Evolutionary conservation across 2,797 vertebrate species (phyloP), one percentile per base, ranked within the genome.

Genomic region (Cephalopachus bancanus): DNA sequence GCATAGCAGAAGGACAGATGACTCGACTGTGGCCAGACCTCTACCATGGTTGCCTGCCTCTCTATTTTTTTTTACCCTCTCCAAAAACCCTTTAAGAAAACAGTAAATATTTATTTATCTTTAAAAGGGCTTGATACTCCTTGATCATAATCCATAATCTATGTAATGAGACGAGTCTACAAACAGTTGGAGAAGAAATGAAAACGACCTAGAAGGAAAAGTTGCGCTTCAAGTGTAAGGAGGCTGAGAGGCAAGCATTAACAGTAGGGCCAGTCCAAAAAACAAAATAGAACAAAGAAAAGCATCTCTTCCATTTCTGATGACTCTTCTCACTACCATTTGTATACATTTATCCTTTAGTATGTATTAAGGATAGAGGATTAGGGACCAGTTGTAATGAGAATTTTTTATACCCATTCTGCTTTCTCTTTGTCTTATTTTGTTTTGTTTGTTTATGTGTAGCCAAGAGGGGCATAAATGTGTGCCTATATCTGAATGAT

Each of bases 401-500:
- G 44, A 71, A 67, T 86, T 86, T 89, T 19, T 91, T 74, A 37
- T 4, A 30, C 9, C 12, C 7, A 44, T 67, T 44, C 33, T 85
- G 3, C 28, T 92, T 89, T 92, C 30, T 90, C 44, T 95, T 37
- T 71, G 30, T 76, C 78, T 83, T 87, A 11, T 55, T 94, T 78
- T 30, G 19, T 86, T 95, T 67, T 94, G 60, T 94, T 91, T 93
- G 72, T 6, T 14, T 92, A 64, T 88, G 20, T 89, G 67, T 85
- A 89, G 85, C n/a, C 89, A 87, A 93, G 53, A 85, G 30, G 80
- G 17, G 5, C 3, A 15, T 64, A 93, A 92, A 94, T 64, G 30
- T 89, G 90, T 86, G 78, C 19, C 76, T 91, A 28, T 88, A 96
- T 72, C 83, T 90, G 89, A 59, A 69, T 93, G 94, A 98, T 20